These are phyloP conservation scores for Chaenogobius annularis DNA, from an alignment of 2,113 vertebrate genomes.

Conservation along the genomic window DNA sequence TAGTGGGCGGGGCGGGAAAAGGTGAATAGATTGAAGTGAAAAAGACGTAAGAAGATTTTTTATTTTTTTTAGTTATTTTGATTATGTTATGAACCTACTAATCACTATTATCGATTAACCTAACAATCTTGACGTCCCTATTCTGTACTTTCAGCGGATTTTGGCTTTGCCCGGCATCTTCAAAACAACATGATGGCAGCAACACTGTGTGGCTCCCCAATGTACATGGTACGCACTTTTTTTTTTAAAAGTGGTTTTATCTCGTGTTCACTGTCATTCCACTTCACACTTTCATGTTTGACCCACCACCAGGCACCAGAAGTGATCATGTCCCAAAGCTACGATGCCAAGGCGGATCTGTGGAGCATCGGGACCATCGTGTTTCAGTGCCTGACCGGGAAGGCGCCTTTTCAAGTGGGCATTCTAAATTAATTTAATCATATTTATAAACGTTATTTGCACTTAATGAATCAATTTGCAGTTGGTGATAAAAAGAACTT, in stretches of 20 bases:
- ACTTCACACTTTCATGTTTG: background rate
- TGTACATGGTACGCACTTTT: constrained; percentile 90
- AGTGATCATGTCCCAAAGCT: constrained; percentile 98
- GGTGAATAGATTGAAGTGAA: too few relatives aligned
- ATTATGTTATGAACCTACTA: too few relatives aligned
- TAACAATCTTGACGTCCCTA: too few relatives aligned
- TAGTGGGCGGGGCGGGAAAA: too few relatives aligned
- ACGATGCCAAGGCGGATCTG: constrained; percentile 95
- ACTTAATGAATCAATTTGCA: background rate
- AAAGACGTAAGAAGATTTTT: too few relatives aligned
- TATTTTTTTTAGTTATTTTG: too few relatives aligned
- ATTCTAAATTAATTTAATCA: background rate
- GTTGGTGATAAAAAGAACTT: background rate
- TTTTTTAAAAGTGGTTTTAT: too few relatives aligned
- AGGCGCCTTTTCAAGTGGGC: constrained; percentile 94
- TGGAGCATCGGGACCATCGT: constrained; percentile 99
- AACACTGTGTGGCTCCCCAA: constrained; percentile 94
- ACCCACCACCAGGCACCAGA: constrained; percentile 87
- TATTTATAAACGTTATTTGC: background rate
- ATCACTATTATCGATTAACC: too few relatives aligned
- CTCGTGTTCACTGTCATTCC: too few relatives aligned
- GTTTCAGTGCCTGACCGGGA: constrained; percentile 96
- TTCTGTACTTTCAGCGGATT: constrained; percentile 82
- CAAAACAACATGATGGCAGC: constrained; percentile 99
- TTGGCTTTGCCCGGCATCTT: constrained; percentile 95